Evolutionary conservation across 2,888 invertebrate genomes (phyloP), one percentile per base, ranked within the genome.

Genomic region (Exocentrus adspersus): DNA sequence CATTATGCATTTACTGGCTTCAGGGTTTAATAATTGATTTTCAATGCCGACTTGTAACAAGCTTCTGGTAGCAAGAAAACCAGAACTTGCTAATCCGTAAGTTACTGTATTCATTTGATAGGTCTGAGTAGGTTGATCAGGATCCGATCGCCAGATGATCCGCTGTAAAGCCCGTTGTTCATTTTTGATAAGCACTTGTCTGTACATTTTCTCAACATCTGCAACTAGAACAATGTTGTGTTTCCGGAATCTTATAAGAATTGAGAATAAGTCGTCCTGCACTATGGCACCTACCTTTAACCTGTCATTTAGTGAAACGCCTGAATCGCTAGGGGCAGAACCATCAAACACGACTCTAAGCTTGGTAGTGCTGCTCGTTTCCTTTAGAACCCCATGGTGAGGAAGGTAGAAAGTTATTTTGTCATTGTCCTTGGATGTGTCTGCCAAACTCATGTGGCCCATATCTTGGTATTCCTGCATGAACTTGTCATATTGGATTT

Each of bases 301-400:
- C 14, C 48, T 16, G 41, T 70, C 68, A 54, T 70, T 70, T 12
- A 70, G 30, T 24, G 68, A 68, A 19, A 46, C n/a, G 4, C 65
- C 64, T 12, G 53, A 42, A 16, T 17, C 21, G 7, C 64, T 45
- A 45, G 42, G 61, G n/a, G 30, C 56, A 7, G 64, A 66, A 2
- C 43, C 64, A 46, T 70, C 66, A 62, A 67, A 69, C 19, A 68
- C 65, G 1, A 60, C 65, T n/a, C 64, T 14, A 24, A 60, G 37
- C 30, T 64, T 65, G 2, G 62, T 68, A 0, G 60, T 65, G 12
- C 42, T 1, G 20, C 60, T 64, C 7, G 20, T 30, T 5, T 30
- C 46, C 46, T 65, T 68, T 17, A 60, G 4, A 9, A 68, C 57
- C 5, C 59, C 45, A 61, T 53, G 46, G 32, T 64, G 10, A 19